These are phyloP conservation scores for Linyphia triangularis DNA, from an alignment of 2,888 invertebrate genomes.

Conservation along the genomic window DNA sequence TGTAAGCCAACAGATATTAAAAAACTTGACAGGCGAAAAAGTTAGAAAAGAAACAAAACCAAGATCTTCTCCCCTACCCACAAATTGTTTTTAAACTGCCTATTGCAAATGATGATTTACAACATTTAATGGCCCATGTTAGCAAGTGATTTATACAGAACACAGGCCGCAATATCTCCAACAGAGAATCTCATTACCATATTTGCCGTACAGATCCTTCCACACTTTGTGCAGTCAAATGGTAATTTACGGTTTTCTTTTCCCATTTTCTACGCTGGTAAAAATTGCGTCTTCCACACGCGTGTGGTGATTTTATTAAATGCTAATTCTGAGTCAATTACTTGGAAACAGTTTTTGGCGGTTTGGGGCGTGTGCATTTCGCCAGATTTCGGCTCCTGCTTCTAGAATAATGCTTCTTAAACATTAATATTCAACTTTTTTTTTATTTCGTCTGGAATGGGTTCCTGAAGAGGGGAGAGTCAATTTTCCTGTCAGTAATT, in stretches of 20 bases:
- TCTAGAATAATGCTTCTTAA: background rate
- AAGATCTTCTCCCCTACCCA: background rate
- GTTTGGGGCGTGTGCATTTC: background rate
- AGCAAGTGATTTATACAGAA: slow-evolving; percentile 52
- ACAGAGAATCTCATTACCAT: slow-evolving; percentile 26
- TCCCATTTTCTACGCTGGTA: background rate
- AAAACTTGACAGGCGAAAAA: too few relatives aligned
- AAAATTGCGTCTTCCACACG: background rate
- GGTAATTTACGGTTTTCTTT: slow-evolving; percentile 42
- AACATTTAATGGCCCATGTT: slow-evolving; percentile 42
- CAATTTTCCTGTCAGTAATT: slow-evolving; percentile 14
- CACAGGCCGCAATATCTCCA: slow-evolving; percentile 12
- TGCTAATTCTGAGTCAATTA: slow-evolving; percentile 57
- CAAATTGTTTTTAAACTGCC: slow-evolving; percentile 27
- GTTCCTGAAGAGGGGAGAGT: slow-evolving; percentile 15
- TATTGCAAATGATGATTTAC: slow-evolving; percentile 41
- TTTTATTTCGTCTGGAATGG: background rate
- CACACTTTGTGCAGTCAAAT: slow-evolving; percentile 6
- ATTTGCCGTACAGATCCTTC: background rate
- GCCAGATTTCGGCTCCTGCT: background rate
- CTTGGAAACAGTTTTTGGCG: slow-evolving; percentile 51
- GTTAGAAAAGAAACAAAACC: background rate
- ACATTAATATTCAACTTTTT: slow-evolving; percentile 42
- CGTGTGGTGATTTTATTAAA: slow-evolving; percentile 50
- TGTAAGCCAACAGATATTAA: too few relatives aligned